Evolutionary conservation across 2,797 vertebrate species (phyloP).

Genomic region (Caiman crocodilus): DNA sequence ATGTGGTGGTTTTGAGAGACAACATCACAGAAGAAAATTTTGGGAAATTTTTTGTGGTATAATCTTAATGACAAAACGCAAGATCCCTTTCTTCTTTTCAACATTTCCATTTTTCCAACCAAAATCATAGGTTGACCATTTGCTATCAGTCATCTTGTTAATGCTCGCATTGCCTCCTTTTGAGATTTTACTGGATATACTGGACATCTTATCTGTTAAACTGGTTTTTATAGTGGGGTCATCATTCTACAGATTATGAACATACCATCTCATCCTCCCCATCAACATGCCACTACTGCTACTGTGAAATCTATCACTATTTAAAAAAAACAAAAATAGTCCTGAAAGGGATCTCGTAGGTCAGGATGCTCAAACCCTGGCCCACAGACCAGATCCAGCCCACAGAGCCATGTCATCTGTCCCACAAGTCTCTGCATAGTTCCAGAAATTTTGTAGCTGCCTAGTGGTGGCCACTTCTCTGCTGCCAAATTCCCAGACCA

Average conservation of each 20-base stretch:
- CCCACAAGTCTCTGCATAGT: no score
- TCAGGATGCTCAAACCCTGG: neutral
- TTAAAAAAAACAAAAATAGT: neutral
- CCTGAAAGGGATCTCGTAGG: neutral
- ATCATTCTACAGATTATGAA: neutral
- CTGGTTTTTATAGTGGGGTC: neutral
- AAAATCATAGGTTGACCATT: neutral
- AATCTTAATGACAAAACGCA: neutral
- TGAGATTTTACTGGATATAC: neutral
- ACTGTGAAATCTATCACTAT: rapidly evolving
- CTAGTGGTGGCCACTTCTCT: no score
- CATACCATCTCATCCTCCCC: rapidly evolving
- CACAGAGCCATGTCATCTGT: no score
- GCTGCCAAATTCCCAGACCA: no score
- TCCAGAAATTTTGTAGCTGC: no score
- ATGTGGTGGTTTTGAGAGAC: neutral
- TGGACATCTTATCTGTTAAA: neutral
- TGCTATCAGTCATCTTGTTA: neutral
- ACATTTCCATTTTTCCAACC: neutral
- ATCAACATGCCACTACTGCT: neutral
- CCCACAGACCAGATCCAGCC: no score
- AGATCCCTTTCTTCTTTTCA: neutral
- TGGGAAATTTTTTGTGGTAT: neutral
- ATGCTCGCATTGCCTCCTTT: neutral
- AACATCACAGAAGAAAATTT: neutral